Conservation (phyloP, 1,140 invertebrate species). For the Aphelenchoides fujianensis region DNA sequence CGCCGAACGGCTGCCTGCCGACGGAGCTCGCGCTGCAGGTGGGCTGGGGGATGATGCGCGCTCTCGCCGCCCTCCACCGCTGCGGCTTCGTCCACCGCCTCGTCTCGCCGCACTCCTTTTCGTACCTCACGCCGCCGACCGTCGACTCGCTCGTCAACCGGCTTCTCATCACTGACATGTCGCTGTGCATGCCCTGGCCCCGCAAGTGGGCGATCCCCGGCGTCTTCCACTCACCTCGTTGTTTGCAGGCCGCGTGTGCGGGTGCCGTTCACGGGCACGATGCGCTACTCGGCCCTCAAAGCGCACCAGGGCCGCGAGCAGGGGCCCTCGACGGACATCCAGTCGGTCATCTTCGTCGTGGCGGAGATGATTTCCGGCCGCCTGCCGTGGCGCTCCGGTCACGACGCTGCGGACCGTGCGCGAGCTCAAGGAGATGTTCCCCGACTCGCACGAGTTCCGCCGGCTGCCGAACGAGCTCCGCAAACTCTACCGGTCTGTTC, state of each 20-base stretch:
- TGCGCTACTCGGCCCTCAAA: conserved; percentile 25
- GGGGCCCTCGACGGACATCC: conserved; percentile 35
- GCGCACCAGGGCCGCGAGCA: conserved; percentile 32
- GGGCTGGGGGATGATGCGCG: conserved; percentile 30
- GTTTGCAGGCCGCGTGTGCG: conserved; percentile 23
- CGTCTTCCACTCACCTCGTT: background rate
- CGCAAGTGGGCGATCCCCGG: conserved; percentile 4
- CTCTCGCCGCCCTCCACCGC: conserved; percentile 35
- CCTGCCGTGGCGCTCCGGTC: conserved; percentile 35
- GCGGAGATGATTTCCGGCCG: conserved; percentile 41
- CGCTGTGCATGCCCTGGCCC: conserved; percentile 39
- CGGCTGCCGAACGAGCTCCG: conserved; percentile 31
- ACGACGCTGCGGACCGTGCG: conserved; percentile 28
- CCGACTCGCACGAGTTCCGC: conserved; percentile 35
- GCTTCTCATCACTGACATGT: conserved; percentile 38
- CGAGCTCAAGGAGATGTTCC: conserved; percentile 41
- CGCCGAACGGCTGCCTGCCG: conserved; percentile 32
- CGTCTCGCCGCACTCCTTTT: conserved; percentile 37
- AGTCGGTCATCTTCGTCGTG: conserved; percentile 39
- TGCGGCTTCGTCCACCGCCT: conserved; percentile 36
- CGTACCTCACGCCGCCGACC: conserved; percentile 25
- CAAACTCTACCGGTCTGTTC: conserved; percentile 26
- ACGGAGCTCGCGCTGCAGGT: conserved; percentile 32
- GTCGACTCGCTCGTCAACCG: conserved; percentile 22
- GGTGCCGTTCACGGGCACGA: conserved; percentile 33